Conservation (phyloP, 2,113 vertebrate genomes). For the Gopherus evgoodei region DNA sequence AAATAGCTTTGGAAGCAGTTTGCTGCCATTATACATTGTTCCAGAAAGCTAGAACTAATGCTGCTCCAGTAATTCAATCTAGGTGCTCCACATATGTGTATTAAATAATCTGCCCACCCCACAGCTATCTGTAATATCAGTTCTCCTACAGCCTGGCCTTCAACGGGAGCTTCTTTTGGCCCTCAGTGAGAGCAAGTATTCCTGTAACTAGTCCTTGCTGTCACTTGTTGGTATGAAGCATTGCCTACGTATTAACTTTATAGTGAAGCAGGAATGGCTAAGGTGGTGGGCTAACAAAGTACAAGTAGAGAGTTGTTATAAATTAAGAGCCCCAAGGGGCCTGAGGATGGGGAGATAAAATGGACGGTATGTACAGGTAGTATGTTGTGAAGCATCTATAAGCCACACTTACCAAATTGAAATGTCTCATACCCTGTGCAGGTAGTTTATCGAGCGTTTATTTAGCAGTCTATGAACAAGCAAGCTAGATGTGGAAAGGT, state of each 20-base stretch:
- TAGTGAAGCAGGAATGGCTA: background rate
- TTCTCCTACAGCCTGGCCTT: background rate
- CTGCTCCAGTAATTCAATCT: background rate
- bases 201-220: background rate
- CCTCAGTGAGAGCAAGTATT: background rate
- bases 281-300: background rate
- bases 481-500: background rate
- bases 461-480: background rate
- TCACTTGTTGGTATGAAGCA: rapidly evolving
- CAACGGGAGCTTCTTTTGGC: background rate
- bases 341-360: conserved; percentile 30
- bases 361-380: background rate
- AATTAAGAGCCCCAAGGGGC: background rate
- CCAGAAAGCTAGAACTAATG: background rate
- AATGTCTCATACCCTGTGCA: background rate
- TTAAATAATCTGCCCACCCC: rapidly evolving
- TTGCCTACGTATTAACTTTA: rapidly evolving
- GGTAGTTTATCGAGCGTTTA: background rate
- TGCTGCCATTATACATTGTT: background rate
- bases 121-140: rapidly evolving
- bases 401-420: background rate
- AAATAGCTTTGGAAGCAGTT: conserved; percentile 6
- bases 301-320: background rate
- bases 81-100: rapidly evolving
- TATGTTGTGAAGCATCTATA: background rate